These are phyloP conservation scores for Boleophthalmus pectinirostris DNA, from an alignment of 2,113 vertebrate species.

Conservation along the genomic window DNA sequence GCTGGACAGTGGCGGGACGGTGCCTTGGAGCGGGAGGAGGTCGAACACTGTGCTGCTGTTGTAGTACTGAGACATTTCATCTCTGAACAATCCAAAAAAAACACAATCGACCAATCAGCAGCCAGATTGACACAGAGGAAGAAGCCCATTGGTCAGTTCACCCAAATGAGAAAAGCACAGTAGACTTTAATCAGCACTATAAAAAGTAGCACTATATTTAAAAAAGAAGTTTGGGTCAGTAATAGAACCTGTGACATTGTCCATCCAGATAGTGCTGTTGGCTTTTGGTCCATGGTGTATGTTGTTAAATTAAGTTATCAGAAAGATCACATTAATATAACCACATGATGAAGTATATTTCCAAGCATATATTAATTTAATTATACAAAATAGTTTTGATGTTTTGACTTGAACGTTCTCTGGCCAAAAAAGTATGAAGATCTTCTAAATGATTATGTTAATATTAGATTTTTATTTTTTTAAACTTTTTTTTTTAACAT, in stretches of 20 bases:
- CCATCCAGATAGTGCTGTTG: neutral
- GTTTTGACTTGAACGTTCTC: neutral
- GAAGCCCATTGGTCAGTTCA: constrained; percentile 37
- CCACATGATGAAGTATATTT: neutral
- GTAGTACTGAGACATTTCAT: constrained; percentile 8
- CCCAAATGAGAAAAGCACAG: constrained; percentile 10
- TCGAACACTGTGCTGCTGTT: constrained; percentile 35
- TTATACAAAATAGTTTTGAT: neutral
- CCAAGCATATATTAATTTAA: neutral
- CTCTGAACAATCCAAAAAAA: neutral
- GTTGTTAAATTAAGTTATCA: neutral
- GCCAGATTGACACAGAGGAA: neutral
- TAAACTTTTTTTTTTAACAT: neutral
- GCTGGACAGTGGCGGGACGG: constrained; percentile 36
- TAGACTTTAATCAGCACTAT: neutral
- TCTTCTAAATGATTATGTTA: neutral
- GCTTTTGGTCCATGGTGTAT: neutral
- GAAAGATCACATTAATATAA: too few species aligned
- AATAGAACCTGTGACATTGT: neutral
- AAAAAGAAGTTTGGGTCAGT: neutral
- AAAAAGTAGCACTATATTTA: neutral
- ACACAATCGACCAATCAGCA: neutral
- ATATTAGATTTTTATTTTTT: neutral
- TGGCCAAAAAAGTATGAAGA: neutral
- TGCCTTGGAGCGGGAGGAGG: constrained; percentile 32